A percentile compares a stretch with the other conserved stretches of the same genome.
Evolutionary conservation across 1,140 invertebrate genomes (phyloP).

Genomic region (Ditylenchus dipsaci): DNA sequence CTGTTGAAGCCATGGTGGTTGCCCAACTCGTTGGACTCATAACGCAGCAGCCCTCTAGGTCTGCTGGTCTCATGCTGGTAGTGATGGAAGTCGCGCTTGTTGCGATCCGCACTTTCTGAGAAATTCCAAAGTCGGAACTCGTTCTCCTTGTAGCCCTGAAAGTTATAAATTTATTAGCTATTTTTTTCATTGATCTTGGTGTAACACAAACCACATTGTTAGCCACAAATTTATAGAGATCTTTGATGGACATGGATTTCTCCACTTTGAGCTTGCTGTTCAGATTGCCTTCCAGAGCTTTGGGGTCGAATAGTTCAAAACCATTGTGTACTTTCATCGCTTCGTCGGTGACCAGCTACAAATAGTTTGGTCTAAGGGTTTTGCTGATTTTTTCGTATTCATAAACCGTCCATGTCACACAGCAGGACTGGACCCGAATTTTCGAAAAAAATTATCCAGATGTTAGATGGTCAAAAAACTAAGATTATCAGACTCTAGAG

Average conservation of each 20-base stretch:
- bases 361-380: not conserved
- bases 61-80: slow-evolving; percentile 29
- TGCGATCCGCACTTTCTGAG: slow-evolving; percentile 5
- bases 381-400: no score
- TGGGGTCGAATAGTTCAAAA: slow-evolving; percentile 45
- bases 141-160: slow-evolving; percentile 18
- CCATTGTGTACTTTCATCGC: slow-evolving; percentile 38
- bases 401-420: no score
- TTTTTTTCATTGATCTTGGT: not conserved
- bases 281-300: slow-evolving; percentile 20
- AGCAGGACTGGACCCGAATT: no score
- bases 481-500: no score
- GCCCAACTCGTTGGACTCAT: slow-evolving; percentile 11
- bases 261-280: slow-evolving; percentile 38
- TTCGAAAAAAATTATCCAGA: no score
- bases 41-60: slow-evolving; percentile 9
- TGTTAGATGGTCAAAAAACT: no score
- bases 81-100: slow-evolving; percentile 7
- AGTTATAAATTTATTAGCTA: not conserved
- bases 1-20: slow-evolving; percentile 8
- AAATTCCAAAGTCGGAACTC: slow-evolving; percentile 40
- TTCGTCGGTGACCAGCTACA: slow-evolving; percentile 41
- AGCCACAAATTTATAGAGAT: slow-evolving; percentile 43
- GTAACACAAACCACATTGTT: slow-evolving; percentile 24
- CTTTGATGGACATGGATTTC: slow-evolving; percentile 35